Evolutionary conservation across 2,113 vertebrate genomes (phyloP).

Genomic region (Fukomys damarensis): DNA sequence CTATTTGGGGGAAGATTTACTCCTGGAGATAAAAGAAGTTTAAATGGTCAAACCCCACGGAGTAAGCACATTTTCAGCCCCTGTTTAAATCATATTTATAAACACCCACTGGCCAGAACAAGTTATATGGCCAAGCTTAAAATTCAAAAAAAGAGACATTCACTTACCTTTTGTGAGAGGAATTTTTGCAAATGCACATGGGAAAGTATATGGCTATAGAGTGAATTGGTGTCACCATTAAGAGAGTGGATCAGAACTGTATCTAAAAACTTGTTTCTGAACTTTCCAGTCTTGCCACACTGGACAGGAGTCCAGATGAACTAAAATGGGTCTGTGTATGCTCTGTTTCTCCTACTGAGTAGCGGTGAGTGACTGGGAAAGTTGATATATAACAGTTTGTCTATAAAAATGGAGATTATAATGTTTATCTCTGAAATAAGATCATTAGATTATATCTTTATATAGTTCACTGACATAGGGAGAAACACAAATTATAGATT

Average conservation of each 20-base stretch:
- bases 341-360: not conserved
- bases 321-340: not conserved
- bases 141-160: not conserved
- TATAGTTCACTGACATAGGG: not conserved
- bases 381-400: not conserved
- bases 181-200: not conserved
- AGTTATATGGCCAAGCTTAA: not conserved
- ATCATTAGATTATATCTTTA: not conserved
- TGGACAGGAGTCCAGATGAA: not conserved
- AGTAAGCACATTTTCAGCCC: not conserved
- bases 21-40: not conserved
- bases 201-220: not conserved
- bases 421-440: not conserved
- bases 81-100: not conserved
- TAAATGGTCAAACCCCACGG: not conserved
- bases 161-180: not conserved
- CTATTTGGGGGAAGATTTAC: not conserved
- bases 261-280: not conserved
- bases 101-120: not conserved
- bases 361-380: not conserved
- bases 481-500: not conserved
- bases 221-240: not conserved
- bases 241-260: not conserved
- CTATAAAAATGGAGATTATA: not conserved
- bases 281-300: not conserved